Percentiles rank a stretch among this genome's conserved stretches.
Evolutionary conservation across 1,140 invertebrate species (phyloP).

Genomic region (Hyles vespertilio): DNA sequence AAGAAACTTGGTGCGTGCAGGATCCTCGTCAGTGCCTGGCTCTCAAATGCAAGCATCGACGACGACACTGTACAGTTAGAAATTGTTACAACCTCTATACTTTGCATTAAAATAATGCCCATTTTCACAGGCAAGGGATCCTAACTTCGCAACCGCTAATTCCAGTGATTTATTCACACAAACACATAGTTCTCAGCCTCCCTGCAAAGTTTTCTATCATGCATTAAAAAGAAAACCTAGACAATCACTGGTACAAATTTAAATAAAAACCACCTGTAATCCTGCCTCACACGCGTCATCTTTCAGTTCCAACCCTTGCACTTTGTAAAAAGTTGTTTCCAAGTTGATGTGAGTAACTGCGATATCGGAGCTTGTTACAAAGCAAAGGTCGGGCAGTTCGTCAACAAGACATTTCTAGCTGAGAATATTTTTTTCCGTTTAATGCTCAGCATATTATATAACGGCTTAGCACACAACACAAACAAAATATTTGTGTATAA

Average conservation of each 20-base stretch:
- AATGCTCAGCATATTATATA: conserved; percentile 72
- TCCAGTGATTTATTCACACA: conserved; percentile 69
- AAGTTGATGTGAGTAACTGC: conserved; percentile 34
- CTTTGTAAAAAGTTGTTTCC: conserved; percentile 46
- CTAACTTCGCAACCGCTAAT: conserved; percentile 64
- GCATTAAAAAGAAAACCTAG: conserved; percentile 66
- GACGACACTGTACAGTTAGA: conserved; percentile 62
- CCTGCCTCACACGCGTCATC: conserved; percentile 43
- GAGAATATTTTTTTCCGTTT: conserved; percentile 73
- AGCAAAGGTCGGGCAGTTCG: conserved; percentile 68
- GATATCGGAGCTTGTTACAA: conserved; percentile 52
- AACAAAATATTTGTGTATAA: conserved; percentile 29
- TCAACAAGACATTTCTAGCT: conserved; percentile 68
- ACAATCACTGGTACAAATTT: conserved; percentile 48
- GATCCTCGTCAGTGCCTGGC: conserved; percentile 40
- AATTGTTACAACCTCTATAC: conserved; percentile 87
- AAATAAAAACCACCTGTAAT: conserved; percentile 50
- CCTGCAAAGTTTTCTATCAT: conserved; percentile 73
- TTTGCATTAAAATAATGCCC: conserved; percentile 92
- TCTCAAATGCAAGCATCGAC: conserved; percentile 29
- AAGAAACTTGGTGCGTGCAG: conserved; percentile 69
- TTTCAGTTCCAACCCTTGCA: conserved; percentile 61
- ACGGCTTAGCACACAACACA: conserved; percentile 53
- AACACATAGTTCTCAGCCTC: conserved; percentile 71
- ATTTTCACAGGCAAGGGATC: conserved; percentile 81